These are phyloP conservation scores for Agrypnus murinus DNA, from an alignment of 2,888 invertebrate genomes.

Conservation along the genomic window DNA sequence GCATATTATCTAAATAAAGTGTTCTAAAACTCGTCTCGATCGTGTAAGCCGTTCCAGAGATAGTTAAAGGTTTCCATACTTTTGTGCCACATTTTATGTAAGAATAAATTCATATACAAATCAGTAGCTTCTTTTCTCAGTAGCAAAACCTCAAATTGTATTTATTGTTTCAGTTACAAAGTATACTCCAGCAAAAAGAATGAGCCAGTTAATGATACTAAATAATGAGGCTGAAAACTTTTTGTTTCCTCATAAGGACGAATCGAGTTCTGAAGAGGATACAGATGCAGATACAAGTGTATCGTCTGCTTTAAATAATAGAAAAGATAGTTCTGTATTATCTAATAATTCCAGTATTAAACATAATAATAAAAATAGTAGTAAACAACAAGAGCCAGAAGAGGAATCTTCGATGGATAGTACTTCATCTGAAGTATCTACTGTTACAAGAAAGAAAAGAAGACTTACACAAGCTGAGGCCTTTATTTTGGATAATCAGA, in stretches of 20 bases:
- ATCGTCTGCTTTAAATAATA: conserved; percentile 55
- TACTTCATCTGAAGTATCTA: conserved; percentile 60
- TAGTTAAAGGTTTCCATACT: too few relatives aligned
- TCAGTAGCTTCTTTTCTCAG: too few relatives aligned
- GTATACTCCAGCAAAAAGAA: too few relatives aligned
- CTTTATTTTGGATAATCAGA: conserved; percentile 75
- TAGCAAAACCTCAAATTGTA: neutral
- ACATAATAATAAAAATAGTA: conserved; percentile 15
- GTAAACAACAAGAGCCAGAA: conserved; percentile 37
- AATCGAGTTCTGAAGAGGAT: conserved; percentile 74
- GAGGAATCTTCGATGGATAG: conserved; percentile 64
- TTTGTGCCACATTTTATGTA: too few relatives aligned
- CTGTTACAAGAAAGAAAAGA: conserved; percentile 62
- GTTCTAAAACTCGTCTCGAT: too few relatives aligned
- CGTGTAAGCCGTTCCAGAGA: too few relatives aligned
- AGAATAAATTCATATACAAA: too few relatives aligned
- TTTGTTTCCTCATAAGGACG: conserved; percentile 85
- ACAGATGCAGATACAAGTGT: conserved; percentile 74
- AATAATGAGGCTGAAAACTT: conserved; percentile 92
- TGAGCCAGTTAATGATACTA: conserved; percentile 81
- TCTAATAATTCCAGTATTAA: conserved; percentile 27
- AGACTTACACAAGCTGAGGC: conserved; percentile 76
- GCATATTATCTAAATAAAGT: too few relatives aligned
- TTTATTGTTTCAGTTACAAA: too few relatives aligned
- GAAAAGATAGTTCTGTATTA: conserved; percentile 51